Base-by-base conservation (phyloP, 53 echinoderm and acorn worm genomes). In the Holothuria scabra region DNA sequence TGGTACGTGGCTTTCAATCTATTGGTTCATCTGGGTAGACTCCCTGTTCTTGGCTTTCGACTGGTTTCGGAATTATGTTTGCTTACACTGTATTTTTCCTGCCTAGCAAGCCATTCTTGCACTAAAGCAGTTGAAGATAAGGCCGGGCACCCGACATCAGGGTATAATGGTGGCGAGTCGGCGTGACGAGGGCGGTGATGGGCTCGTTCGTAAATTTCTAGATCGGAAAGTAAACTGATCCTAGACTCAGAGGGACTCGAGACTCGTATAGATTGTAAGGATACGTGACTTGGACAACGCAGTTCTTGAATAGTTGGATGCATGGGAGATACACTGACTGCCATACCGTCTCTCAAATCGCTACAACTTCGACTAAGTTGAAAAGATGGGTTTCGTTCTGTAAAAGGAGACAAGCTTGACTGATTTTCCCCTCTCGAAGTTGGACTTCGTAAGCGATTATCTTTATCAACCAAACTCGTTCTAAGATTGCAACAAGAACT, bases 241-340 rank as follows among this genome's bases (percentile, higher is more conserved):
- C 93, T 83, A 65, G 93, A 93, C 60, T 95, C 95, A 37, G 95
- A 91, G n/a, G 95, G 95, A 19, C 89, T 90, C 1, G 95, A 95
- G 14, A 95, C 90, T 28, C 91, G 90, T 1, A 87, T 91, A 19
- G 95, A 95, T 57, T 89, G 85, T 7, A 95, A 66, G 1, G 95
- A 95, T 12, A 95, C 60, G 52, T 95, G 95, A 58, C 95, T 95
- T 5, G 95, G 94, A 58, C 91, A 94, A 28, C 93, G 85, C 16
- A 90, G 88, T 29, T 80, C 70, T 25, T 81, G 62, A 26, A 89
- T 85, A 64, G 85, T 89, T 24, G 79, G 85, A 57, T 89, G 85
- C 18, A 87, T 67, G 58, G 84, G 72, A 46, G 85, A 88, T 41
- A 65, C 80, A 13, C 82, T 84, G 0, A 69, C 28, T 21, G 65